Base-by-base conservation (phyloP, 2,797 vertebrate genomes). In the Microhierax caerulescens region DNA sequence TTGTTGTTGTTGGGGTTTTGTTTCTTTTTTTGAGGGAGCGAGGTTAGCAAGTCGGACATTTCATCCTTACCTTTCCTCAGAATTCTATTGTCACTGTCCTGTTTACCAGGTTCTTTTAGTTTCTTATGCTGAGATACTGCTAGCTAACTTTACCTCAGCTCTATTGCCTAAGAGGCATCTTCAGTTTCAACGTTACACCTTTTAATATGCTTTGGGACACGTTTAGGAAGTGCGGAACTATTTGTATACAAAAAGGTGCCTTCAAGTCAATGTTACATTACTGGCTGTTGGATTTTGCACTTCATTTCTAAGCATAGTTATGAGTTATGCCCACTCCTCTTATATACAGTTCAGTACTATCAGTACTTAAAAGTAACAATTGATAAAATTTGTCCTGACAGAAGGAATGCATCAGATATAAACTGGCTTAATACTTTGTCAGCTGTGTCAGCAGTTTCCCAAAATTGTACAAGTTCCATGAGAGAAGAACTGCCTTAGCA, bases 1-100 rank as follows among this genome's bases (percentile, higher is more conserved):
- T 28, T 36, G 13, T 7, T 34, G 11, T 3, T 73, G 19, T 4
- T 56, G 24, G 2, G 13, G 0, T 4, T 20, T 27, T 30, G 8
- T 47, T 32, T 69, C 5, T 14, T 34, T 56, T 36, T 18, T 43
- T 11, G 7, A 14, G 10, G 8, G 22, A 7, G 16, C 8, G 4
- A 59, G n/a, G 10, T 63, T 76, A 63, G 21, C 7, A 67, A 61
- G 13, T 63, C 63, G 54, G 43, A 41, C 10, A 8, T 64, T 60
- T 75, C 10, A n/a, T 22, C 32, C 16, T 59, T 51, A 81, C 22
- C 21, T 76, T 73, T 54, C 39, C 45, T 88, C 45, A 22, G 28
- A 50, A 77, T 64, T 69, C 34, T 54, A 2, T 50, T 72, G 54
- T 22, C 41, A 41, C 56, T 65, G 16, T n/a, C 25, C 39, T 72